Evolutionary conservation across 2,113 vertebrate species (phyloP).

Genomic region (Aegotheles bennettii): DNA sequence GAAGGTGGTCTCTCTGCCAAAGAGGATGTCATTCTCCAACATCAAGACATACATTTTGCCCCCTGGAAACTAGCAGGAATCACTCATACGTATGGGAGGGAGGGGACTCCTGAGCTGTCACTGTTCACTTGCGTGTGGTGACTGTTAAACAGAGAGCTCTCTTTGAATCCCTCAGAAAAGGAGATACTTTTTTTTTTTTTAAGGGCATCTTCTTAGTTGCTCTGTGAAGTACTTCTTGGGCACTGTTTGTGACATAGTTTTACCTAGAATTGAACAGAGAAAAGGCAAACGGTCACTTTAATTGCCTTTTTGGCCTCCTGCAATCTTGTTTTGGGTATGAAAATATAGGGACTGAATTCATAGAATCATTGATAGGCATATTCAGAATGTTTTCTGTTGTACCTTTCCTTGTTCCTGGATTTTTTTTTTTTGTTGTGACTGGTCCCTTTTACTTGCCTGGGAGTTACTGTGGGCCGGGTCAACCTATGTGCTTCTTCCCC

Average conservation of each 20-base stretch:
- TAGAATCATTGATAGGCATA: neutral
- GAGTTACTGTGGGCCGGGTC: neutral
- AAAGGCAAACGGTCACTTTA: neutral
- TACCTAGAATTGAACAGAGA: neutral
- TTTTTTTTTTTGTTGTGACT: neutral
- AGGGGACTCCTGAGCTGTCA: neutral
- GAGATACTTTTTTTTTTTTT: neutral
- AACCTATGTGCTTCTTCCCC: neutral
- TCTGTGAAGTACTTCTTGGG: neutral
- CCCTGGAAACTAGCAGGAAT: neutral
- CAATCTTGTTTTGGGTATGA: neutral
- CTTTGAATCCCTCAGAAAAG: neutral
- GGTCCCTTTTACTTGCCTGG: neutral
- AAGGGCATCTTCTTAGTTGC: neutral
- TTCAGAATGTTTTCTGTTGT: neutral
- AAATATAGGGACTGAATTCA: neutral
- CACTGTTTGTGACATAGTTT: neutral
- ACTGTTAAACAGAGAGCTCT: neutral
- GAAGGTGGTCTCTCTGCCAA: neutral
- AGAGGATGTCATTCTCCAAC: neutral
- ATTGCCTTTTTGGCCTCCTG: neutral
- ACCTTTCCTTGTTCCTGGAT: neutral
- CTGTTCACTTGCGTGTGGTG: neutral
- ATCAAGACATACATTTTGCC: neutral
- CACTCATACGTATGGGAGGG: neutral